These are phyloP conservation scores for Ylistrum balloti DNA, from an alignment of 1,140 invertebrate genomes.

Conservation along the genomic window DNA sequence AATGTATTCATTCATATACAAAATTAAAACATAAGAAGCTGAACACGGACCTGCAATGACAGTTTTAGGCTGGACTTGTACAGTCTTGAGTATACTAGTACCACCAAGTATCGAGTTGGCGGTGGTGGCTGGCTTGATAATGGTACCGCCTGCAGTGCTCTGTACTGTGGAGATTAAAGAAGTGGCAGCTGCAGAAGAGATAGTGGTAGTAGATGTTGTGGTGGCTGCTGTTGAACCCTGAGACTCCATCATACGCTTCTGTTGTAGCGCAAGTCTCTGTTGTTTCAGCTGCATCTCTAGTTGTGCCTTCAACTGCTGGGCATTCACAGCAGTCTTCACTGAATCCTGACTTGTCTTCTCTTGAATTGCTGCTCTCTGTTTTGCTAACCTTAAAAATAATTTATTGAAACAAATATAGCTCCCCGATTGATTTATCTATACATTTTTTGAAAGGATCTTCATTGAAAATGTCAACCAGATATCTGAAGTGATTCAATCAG, in stretches of 20 bases:
- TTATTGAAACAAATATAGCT: no score
- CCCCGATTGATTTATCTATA: no score
- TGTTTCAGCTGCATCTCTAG: conserved; percentile 94
- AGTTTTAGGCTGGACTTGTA: conserved; percentile 75
- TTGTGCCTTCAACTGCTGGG: conserved; percentile 94
- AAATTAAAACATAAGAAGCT: no score
- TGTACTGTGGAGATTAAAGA: conserved; percentile 53
- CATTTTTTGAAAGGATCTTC: no score
- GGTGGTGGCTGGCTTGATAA: conserved; percentile 66
- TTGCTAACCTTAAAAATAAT: conserved; percentile 73
- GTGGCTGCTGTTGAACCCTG: conserved; percentile 68
- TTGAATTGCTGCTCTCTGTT: conserved; percentile 76
- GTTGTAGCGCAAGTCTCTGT: conserved; percentile 93
- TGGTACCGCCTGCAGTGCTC: conserved; percentile 65
- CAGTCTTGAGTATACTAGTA: conserved; percentile 69
- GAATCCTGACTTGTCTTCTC: conserved; percentile 70
- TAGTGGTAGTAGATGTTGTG: conserved; percentile 53
- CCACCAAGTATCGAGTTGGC: conserved; percentile 61
- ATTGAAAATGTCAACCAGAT: no score
- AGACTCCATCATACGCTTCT: conserved; percentile 87
- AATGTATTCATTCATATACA: no score
- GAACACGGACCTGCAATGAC: conserved; percentile 64
- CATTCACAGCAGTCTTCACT: conserved; percentile 72
- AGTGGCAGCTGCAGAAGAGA: conserved; percentile 55
- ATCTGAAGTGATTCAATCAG: no score